These are phyloP conservation scores for Melanostoma scalare DNA, from an alignment of 2,888 invertebrate genomes.

Conservation along the genomic window DNA sequence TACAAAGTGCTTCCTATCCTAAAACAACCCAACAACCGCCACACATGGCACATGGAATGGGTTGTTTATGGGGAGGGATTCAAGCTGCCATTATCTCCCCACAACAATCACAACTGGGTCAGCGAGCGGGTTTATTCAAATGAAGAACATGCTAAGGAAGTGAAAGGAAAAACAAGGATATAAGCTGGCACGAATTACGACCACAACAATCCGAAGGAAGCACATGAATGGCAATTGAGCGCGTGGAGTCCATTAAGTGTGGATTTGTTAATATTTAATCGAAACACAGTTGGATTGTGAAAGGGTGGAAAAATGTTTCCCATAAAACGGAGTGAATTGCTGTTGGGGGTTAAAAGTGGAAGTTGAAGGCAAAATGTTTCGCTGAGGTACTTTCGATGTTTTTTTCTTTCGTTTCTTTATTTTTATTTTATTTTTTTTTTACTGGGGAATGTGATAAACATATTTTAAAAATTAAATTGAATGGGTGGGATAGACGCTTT, in stretches of 20 bases:
- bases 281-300: conserved; percentile 46
- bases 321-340: conserved; percentile 19
- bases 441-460: conserved; percentile 26
- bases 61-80: conserved; percentile 36
- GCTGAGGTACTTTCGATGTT: neutral
- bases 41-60: conserved; percentile 12
- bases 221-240: conserved; percentile 37
- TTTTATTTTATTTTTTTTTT: neutral
- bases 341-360: conserved; percentile 3
- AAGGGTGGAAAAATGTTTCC: conserved; percentile 2
- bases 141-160: conserved; percentile 32
- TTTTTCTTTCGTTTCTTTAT: no score
- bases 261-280: conserved; percentile 71
- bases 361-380: neutral
- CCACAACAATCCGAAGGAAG: conserved; percentile 27
- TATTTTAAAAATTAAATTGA: conserved; percentile 36
- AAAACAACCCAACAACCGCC: neutral
- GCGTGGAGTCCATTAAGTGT: conserved; percentile 57
- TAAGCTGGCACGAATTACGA: conserved; percentile 55
- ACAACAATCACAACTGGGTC: conserved; percentile 63
- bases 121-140: conserved; percentile 63
- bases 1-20: neutral
- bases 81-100: conserved; percentile 37
- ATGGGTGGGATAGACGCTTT: neutral
- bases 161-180: conserved; percentile 47